Evolutionary conservation across 1,140 invertebrate genomes (phyloP).

Genomic region (Thrips palmi): DNA sequence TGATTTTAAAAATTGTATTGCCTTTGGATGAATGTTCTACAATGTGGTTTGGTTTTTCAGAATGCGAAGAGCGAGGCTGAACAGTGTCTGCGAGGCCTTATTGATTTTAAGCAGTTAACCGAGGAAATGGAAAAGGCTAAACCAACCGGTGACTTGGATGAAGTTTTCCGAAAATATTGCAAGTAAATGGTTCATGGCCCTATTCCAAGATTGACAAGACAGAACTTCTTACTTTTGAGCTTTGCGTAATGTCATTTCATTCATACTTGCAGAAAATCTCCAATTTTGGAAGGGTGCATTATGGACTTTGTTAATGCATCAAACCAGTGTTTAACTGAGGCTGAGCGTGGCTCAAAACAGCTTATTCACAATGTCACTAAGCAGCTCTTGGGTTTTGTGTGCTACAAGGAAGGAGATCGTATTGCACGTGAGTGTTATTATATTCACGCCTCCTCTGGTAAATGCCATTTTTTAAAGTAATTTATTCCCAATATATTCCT

Average conservation of each 20-base stretch:
- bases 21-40: too few relatives aligned
- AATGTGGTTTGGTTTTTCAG: slow-evolving; percentile 22
- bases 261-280: slow-evolving; percentile 32
- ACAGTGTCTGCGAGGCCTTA: slow-evolving; percentile 26
- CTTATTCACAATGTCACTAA: slow-evolving; percentile 41
- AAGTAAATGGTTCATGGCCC: slow-evolving; percentile 13
- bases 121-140: slow-evolving; percentile 37
- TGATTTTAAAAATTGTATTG: too few relatives aligned
- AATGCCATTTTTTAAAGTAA: slow-evolving; percentile 4
- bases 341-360: slow-evolving; percentile 35
- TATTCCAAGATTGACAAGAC: neutral
- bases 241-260: slow-evolving; percentile 2
- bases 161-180: slow-evolving; percentile 44
- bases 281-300: slow-evolving; percentile 36
- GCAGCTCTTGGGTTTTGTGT: slow-evolving; percentile 46
- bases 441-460: neutral
- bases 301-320: slow-evolving; percentile 33
- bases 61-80: slow-evolving; percentile 19
- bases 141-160: slow-evolving; percentile 37
- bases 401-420: slow-evolving; percentile 58
- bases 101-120: slow-evolving; percentile 30
- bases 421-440: slow-evolving; percentile 43
- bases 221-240: neutral
- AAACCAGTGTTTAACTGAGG: slow-evolving; percentile 37
- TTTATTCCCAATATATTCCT: slow-evolving; percentile 16